A percentile compares a stretch with the other conserved stretches of the same genome.
These are phyloP conservation scores for Caenorhabditis latens DNA, from an alignment of 1,140 invertebrate species.

Conservation along the genomic window DNA sequence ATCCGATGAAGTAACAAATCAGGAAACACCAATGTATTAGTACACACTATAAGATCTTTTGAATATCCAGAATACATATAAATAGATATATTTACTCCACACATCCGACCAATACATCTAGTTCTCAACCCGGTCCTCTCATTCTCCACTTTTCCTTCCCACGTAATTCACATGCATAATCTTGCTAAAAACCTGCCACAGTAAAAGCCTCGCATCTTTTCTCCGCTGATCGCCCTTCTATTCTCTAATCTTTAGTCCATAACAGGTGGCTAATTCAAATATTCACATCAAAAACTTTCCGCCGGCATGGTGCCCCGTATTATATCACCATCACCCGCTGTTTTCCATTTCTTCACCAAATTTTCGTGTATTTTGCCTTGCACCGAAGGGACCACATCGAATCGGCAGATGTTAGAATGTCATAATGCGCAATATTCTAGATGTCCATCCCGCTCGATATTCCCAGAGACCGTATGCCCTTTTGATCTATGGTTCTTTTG, in stretches of 20 bases:
- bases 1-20: too few relatives aligned
- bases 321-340: neutral
- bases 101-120: constrained; percentile 5
- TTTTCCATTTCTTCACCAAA: neutral
- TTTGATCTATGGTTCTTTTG: constrained; percentile 52
- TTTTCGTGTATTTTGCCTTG: neutral
- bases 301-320: neutral
- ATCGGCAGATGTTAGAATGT: constrained; percentile 38
- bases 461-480: constrained; percentile 48
- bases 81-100: neutral
- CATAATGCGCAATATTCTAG: constrained; percentile 44
- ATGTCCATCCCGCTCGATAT: neutral
- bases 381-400: neutral
- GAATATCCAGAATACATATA: neutral
- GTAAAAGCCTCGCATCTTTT: neutral
- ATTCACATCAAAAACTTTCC: constrained; percentile 28
- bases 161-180: constrained; percentile 33
- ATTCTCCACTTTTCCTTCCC: neutral
- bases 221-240: neutral
- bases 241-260: constrained; percentile 40
- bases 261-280: constrained; percentile 48
- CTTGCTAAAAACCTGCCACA: constrained; percentile 46
- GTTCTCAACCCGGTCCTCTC: neutral
- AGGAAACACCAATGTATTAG: too few relatives aligned
- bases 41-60: too few relatives aligned